Conservation (phyloP, 2,888 invertebrate genomes). For the Amphiduros pacificus region DNA sequence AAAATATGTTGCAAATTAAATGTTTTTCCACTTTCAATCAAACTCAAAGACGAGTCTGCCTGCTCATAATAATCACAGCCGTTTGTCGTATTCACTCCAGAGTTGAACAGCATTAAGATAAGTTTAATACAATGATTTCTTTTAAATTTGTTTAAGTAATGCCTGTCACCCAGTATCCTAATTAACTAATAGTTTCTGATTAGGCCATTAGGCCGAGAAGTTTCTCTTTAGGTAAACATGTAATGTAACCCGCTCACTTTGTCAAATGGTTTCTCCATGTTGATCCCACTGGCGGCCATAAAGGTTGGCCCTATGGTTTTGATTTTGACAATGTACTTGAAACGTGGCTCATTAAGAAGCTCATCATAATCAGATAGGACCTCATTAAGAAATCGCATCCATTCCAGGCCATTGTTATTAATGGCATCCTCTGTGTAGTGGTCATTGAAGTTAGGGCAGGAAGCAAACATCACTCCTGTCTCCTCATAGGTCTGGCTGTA, state of each 20-base stretch:
- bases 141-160: neutral
- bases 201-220: neutral
- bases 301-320: conserved; percentile 90
- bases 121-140: neutral
- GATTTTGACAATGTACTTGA: conserved; percentile 69
- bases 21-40: too few species aligned
- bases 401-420: conserved; percentile 88
- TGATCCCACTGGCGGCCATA: conserved; percentile 79
- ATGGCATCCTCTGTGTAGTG: conserved; percentile 89
- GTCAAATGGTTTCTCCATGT: neutral
- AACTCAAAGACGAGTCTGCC: too few species aligned
- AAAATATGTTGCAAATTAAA: neutral
- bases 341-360: conserved; percentile 79
- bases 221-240: neutral
- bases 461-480: conserved; percentile 87
- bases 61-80: too few species aligned
- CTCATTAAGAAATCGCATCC: conserved; percentile 81
- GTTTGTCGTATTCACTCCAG: too few species aligned
- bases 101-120: neutral
- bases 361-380: conserved; percentile 92
- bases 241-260: conserved; percentile 2
- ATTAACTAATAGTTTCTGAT: neutral
- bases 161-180: neutral
- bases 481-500: conserved; percentile 88
- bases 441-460: conserved; percentile 90